These are phyloP conservation scores for Acrossocheilus fasciatus DNA, from an alignment of 2,797 vertebrate species.

Conservation along the genomic window DNA sequence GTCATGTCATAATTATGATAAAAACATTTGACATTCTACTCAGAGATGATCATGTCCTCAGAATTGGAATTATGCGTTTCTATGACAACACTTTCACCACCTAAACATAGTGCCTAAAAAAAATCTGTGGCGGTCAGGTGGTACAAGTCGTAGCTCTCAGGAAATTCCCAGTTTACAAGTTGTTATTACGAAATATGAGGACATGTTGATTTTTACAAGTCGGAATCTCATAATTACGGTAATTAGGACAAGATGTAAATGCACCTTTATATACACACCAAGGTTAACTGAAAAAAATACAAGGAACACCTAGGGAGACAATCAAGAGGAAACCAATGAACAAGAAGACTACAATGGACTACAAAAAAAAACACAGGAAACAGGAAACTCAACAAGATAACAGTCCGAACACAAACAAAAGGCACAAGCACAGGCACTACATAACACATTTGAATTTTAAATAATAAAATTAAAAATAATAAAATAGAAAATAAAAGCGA, in stretches of 20 bases:
- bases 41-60: no score
- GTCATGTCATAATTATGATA: not conserved
- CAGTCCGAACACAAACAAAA: not conserved
- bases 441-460: not conserved
- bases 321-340: not conserved
- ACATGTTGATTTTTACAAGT: not conserved
- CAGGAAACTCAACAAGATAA: not conserved
- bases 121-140: not conserved
- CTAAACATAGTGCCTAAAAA: not conserved
- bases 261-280: not conserved
- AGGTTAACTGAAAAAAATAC: not conserved
- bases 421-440: not conserved
- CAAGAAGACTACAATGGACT: not conserved
- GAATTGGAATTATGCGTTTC: no score
- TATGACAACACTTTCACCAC: not conserved
- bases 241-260: not conserved
- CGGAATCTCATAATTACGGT: not conserved
- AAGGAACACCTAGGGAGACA: not conserved
- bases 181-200: not conserved
- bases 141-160: not conserved
- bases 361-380: not conserved
- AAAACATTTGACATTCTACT: no score
- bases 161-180: no score
- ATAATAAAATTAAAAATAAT: no score
- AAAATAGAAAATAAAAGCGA: no score